These are phyloP conservation scores for Cosmia trapezina DNA, from an alignment of 2,888 invertebrate genomes.

Conservation along the genomic window DNA sequence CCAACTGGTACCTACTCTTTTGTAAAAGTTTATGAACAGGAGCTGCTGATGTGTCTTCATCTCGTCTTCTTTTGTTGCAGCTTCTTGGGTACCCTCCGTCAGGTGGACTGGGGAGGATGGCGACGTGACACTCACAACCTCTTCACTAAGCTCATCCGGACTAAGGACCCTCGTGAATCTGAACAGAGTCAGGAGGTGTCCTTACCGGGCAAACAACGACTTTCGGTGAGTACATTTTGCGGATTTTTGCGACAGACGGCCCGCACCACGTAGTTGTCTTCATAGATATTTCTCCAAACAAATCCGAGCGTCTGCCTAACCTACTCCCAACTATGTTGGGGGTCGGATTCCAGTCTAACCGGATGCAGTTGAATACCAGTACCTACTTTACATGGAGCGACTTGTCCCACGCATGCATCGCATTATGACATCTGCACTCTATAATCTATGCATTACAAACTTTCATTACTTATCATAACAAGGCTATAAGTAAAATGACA, in stretches of 20 bases:
- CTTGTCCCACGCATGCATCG: too few species aligned
- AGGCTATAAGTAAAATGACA: too few species aligned
- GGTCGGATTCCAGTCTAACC: too few species aligned
- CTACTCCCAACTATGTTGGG: too few species aligned
- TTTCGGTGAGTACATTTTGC: slow-evolving; percentile 91
- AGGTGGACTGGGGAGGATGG: slow-evolving; percentile 90
- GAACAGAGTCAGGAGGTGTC: slow-evolving; percentile 89
- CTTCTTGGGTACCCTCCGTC: slow-evolving; percentile 70
- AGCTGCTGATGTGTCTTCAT: not conserved
- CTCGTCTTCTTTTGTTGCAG: slow-evolving; percentile 64
- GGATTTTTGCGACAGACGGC: not conserved
- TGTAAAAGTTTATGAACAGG: not conserved
- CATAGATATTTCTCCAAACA: not conserved
- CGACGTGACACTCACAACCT: slow-evolving; percentile 93
- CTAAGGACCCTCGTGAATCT: slow-evolving; percentile 93
- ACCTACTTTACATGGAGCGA: too few species aligned
- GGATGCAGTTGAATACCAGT: too few species aligned
- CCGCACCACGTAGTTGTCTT: not conserved
- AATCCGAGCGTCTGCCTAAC: too few species aligned
- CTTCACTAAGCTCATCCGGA: slow-evolving; percentile 95
- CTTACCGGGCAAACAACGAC: slow-evolving; percentile 90
- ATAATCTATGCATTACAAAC: too few species aligned
- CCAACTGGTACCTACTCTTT: not conserved
- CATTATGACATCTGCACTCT: too few species aligned
- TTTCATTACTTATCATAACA: too few species aligned